Evolutionary conservation across 2,888 invertebrate species (phyloP).

Genomic region (Biston stratarius): DNA sequence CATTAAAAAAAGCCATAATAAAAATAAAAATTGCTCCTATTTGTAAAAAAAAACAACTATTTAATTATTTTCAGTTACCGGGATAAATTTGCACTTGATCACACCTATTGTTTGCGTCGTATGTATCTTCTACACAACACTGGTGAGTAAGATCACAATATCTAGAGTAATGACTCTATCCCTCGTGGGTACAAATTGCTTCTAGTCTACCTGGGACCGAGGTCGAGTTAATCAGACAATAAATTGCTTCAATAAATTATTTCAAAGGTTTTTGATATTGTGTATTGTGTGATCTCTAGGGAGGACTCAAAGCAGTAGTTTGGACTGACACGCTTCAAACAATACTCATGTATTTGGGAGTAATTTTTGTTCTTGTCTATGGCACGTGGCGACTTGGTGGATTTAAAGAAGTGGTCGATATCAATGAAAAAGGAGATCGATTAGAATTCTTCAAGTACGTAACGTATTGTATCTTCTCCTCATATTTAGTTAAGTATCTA

Average conservation of each 20-base stretch:
- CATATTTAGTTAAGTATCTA: not conserved
- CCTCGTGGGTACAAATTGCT: constrained; percentile 52
- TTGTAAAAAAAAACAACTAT: too few species aligned
- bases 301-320: constrained; percentile 92
- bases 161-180: constrained; percentile 48
- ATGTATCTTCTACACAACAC: constrained; percentile 97
- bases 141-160: constrained; percentile 87
- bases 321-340: constrained; percentile 94
- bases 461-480: not conserved
- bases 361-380: constrained; percentile 88
- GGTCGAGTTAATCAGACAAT: constrained; percentile 50
- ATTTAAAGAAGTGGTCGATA: constrained; percentile 86
- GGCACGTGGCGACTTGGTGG: constrained; percentile 90
- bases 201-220: constrained; percentile 51
- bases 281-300: constrained; percentile 76
- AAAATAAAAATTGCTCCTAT: too few species aligned
- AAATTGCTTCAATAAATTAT: constrained; percentile 24
- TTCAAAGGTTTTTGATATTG: constrained; percentile 22
- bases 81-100: constrained; percentile 92
- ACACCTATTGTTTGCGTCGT: constrained; percentile 93
- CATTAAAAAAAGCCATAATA: too few species aligned
- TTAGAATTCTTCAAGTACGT: constrained; percentile 91
- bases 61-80: constrained; percentile 88
- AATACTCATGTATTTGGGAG: constrained; percentile 90
- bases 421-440: constrained; percentile 87